These are phyloP conservation scores for Atherinomorus stipes DNA, from an alignment of 2,113 vertebrate genomes.

Conservation along the genomic window DNA sequence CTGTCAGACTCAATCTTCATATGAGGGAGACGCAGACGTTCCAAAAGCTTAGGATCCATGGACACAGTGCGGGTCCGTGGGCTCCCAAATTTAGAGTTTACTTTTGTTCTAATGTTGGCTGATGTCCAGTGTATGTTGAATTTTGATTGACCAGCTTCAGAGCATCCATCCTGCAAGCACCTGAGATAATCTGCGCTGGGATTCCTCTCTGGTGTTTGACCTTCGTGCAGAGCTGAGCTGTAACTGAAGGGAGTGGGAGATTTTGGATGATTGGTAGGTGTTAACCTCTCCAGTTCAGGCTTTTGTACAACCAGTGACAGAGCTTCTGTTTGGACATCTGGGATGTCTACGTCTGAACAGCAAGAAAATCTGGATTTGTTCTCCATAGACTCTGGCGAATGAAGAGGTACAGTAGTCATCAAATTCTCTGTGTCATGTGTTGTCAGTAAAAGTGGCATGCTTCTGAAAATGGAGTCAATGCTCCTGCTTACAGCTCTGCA, in stretches of 20 bases:
- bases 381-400: slow-evolving; percentile 7
- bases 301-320: slow-evolving; percentile 78
- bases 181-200: slow-evolving; percentile 64
- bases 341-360: slow-evolving; percentile 57
- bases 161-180: slow-evolving; percentile 16
- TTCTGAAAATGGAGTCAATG: slow-evolving; percentile 88
- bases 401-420: slow-evolving; percentile 14
- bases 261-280: slow-evolving; percentile 56
- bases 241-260: slow-evolving; percentile 45
- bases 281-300: slow-evolving; percentile 60
- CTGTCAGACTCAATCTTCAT: slow-evolving; percentile 79
- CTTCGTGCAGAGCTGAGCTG: slow-evolving; percentile 60
- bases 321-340: slow-evolving; percentile 76
- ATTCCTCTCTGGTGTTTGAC: slow-evolving; percentile 74
- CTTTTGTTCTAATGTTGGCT: slow-evolving; percentile 74
- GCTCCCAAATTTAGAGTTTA: slow-evolving; percentile 67
- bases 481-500: slow-evolving; percentile 82
- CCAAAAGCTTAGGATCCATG: slow-evolving; percentile 53
- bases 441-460: slow-evolving; percentile 41
- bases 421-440: neutral
- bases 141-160: slow-evolving; percentile 51
- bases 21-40: slow-evolving; percentile 70
- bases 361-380: slow-evolving; percentile 26
- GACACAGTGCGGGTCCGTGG: slow-evolving; percentile 61
- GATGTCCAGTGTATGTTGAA: slow-evolving; percentile 75